These are phyloP conservation scores for Nothoprocta pentlandii DNA, from an alignment of 2,113 vertebrate species.

Conservation along the genomic window DNA sequence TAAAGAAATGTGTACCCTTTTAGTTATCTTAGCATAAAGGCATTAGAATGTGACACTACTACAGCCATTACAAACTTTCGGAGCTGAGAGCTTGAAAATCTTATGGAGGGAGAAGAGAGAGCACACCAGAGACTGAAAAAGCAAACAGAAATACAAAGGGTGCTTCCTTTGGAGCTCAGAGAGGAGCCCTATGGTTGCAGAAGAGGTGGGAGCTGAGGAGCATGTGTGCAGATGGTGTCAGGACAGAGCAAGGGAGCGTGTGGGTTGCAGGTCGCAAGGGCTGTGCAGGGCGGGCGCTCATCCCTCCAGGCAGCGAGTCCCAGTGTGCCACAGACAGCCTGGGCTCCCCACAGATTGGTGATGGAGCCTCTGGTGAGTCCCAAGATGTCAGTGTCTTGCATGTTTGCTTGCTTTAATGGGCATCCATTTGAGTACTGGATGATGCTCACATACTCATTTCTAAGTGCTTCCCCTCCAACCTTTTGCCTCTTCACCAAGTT, in stretches of 20 bases:
- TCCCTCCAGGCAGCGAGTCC: background rate
- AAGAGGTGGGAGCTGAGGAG: background rate
- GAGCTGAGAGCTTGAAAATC: conserved; percentile 19
- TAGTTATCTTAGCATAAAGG: conserved; percentile 45
- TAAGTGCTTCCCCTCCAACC: background rate
- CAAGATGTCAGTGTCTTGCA: background rate
- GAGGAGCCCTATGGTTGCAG: background rate
- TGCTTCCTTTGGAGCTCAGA: background rate
- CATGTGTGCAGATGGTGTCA: background rate
- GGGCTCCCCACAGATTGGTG: background rate
- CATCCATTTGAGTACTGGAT: background rate
- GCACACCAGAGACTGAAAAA: background rate
- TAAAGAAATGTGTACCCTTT: conserved; percentile 42
- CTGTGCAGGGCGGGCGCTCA: background rate
- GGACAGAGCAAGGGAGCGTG: background rate
- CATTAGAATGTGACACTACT: conserved; percentile 37
- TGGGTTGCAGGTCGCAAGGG: background rate
- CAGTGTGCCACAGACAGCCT: background rate
- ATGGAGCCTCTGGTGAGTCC: background rate
- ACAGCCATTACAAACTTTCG: conserved; percentile 38
- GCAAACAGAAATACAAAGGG: background rate
- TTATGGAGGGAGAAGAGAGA: background rate
- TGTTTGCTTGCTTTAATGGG: background rate
- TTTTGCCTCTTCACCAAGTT: background rate
- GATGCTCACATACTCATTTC: background rate